Percentiles rank a stretch among this genome's conserved stretches.
phyloP scores from a whole-genome alignment of 1,140 invertebrate species.

The Drosophila bocqueti region DNA sequence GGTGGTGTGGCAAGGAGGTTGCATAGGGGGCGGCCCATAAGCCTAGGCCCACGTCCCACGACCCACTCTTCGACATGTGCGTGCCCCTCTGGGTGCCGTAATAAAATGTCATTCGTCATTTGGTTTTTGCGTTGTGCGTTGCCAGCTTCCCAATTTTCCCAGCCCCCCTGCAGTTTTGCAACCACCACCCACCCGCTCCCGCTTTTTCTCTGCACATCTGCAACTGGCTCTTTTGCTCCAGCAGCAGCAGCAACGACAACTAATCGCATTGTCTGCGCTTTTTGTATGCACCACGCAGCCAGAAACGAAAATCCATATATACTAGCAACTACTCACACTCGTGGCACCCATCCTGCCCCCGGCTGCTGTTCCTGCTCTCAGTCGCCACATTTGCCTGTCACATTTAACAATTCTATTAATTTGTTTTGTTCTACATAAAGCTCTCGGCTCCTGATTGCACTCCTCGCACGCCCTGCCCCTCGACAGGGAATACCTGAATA shows the following conservation, averaged over 20 bases:
- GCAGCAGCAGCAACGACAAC: conserved; percentile 72
- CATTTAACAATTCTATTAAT: conserved; percentile 84
- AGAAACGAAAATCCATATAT: conserved; percentile 70
- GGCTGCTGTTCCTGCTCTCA: conserved; percentile 24
- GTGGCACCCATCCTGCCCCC: background rate
- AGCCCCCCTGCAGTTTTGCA: conserved; percentile 20
- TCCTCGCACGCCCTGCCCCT: background rate
- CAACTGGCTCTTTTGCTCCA: conserved; percentile 42
- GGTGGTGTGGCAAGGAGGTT: background rate
- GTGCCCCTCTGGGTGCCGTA: conserved; percentile 76
- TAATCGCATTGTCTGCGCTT: conserved; percentile 84
- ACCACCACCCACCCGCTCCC: background rate
- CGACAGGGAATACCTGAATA: conserved; percentile 48
- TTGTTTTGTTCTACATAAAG: conserved; percentile 79
- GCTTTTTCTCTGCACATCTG: background rate
- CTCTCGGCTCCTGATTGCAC: conserved; percentile 41
- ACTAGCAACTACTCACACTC: conserved; percentile 33
- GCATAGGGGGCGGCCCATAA: conserved; percentile 10
- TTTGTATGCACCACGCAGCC: conserved; percentile 79
- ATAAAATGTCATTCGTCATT: conserved; percentile 84
- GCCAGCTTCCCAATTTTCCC: conserved; percentile 51
- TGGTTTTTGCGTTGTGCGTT: conserved; percentile 81
- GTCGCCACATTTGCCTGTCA: conserved; percentile 72
- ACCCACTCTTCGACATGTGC: conserved; percentile 48
- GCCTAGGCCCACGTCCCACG: conserved; percentile 17